A percentile compares a stretch with the other conserved stretches of the same genome.
Conservation (phyloP, 2,888 invertebrate species). For the Napeogenes inachia region DNA sequence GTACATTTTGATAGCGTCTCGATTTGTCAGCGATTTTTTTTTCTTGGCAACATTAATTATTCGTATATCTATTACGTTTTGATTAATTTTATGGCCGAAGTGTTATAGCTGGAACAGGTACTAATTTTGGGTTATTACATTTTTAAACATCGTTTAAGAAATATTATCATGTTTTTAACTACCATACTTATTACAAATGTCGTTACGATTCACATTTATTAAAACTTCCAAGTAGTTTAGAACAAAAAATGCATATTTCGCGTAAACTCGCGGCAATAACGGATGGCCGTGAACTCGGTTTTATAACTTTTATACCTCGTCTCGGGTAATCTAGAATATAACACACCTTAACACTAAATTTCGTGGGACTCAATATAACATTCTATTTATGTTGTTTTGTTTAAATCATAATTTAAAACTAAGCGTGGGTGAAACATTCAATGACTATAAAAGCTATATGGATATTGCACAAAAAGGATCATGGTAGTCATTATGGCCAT, state of each 20-base stretch:
- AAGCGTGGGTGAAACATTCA: not conserved
- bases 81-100: constrained; percentile 40
- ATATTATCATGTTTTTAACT: no score
- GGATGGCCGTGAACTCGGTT: constrained; percentile 58
- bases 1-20: constrained; percentile 54
- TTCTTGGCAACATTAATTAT: constrained; percentile 55
- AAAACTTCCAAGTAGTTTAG: constrained; percentile 54
- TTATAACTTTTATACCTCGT: constrained; percentile 62
- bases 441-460: not conserved
- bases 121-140: not conserved
- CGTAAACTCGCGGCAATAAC: constrained; percentile 48
- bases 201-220: constrained; percentile 51
- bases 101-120: constrained; percentile 1
- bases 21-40: constrained; percentile 69
- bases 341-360: constrained; percentile 57
- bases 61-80: constrained; percentile 44
- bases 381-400: constrained; percentile 55
- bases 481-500: constrained; percentile 50
- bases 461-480: constrained; percentile 20
- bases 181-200: no score
- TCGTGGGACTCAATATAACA: constrained; percentile 59
- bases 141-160: no score
- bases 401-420: constrained; percentile 51
- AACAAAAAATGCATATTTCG: constrained; percentile 73
- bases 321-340: constrained; percentile 63